Evolutionary conservation across 2,113 vertebrate genomes (phyloP).

Genomic region (Thermophis baileyi): DNA sequence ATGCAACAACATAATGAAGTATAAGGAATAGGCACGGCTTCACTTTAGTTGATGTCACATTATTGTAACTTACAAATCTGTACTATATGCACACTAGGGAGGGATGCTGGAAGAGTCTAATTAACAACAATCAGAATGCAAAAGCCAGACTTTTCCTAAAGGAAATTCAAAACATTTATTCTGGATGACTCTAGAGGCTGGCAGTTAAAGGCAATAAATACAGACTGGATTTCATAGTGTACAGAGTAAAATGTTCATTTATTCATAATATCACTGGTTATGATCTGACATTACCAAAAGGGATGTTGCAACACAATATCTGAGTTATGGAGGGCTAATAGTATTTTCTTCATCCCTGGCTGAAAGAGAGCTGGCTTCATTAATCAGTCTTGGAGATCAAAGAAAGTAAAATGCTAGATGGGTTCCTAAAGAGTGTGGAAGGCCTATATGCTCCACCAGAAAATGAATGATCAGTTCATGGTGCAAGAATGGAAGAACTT

Average conservation of each 20-base stretch:
- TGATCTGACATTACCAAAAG: slow-evolving; percentile 62
- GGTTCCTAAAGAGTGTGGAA: slow-evolving; percentile 62
- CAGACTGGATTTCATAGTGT: slow-evolving; percentile 53
- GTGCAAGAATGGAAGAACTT: background rate
- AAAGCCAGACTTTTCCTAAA: slow-evolving; percentile 50
- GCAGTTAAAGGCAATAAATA: slow-evolving; percentile 64
- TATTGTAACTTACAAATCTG: background rate
- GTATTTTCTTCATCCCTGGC: slow-evolving; percentile 62
- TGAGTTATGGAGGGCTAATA: slow-evolving; percentile 65
- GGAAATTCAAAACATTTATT: slow-evolving; percentile 65
- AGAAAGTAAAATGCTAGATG: slow-evolving; percentile 56
- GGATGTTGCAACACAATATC: slow-evolving; percentile 66
- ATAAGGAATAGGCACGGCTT: slow-evolving; percentile 11
- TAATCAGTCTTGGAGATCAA: slow-evolving; percentile 55
- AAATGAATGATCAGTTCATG: slow-evolving; percentile 25
- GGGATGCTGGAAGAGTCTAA: background rate
- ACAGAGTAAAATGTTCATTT: slow-evolving; percentile 62
- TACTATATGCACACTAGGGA: background rate
- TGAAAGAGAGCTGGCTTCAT: slow-evolving; percentile 61
- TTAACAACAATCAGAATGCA: slow-evolving; percentile 37
- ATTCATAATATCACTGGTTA: slow-evolving; percentile 59
- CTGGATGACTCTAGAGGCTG: slow-evolving; percentile 51
- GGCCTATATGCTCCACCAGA: background rate
- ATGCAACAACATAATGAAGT: fast-evolving
- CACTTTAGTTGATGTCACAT: slow-evolving; percentile 38